phyloP scores from a whole-genome alignment of 2,888 invertebrate species.

The Ennomos quercinarius region DNA sequence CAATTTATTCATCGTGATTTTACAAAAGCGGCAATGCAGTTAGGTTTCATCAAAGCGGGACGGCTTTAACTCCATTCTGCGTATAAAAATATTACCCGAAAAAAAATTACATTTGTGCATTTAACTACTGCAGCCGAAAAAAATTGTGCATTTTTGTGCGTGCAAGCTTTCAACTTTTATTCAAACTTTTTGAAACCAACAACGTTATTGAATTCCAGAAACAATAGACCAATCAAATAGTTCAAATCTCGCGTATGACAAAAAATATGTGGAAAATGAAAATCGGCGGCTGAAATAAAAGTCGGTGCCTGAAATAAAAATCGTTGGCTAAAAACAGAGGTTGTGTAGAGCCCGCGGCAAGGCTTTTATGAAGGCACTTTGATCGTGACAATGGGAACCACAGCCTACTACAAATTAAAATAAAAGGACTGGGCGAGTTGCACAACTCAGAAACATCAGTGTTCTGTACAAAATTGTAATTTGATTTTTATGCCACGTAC shows the following conservation, averaged over 20 bases:
- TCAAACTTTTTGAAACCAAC: slow-evolving; percentile 26
- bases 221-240: slow-evolving; percentile 38
- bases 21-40: slow-evolving; percentile 11
- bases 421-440: slow-evolving; percentile 19
- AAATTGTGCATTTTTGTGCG: slow-evolving; percentile 8
- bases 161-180: slow-evolving; percentile 9
- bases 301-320: slow-evolving; percentile 17
- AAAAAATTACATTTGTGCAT: slow-evolving; percentile 12
- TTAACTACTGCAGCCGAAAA: slow-evolving; percentile 4
- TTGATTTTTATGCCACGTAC: background rate
- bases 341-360: slow-evolving; percentile 34
- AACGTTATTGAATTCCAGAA: slow-evolving; percentile 35
- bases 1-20: slow-evolving; percentile 6
- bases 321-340: slow-evolving; percentile 24
- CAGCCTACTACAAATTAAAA: slow-evolving; percentile 39
- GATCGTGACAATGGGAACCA: slow-evolving; percentile 35
- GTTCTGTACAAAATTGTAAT: slow-evolving; percentile 19
- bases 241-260: slow-evolving; percentile 9
- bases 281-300: slow-evolving; percentile 11
- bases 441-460: background rate
- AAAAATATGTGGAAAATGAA: slow-evolving; percentile 16
- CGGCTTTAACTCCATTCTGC: background rate
- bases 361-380: slow-evolving; percentile 35
- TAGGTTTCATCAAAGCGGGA: slow-evolving; percentile 5
- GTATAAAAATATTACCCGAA: slow-evolving; percentile 2